These are phyloP conservation scores for Drosophila bocqueti DNA, from an alignment of 1,140 invertebrate genomes.

Conservation along the genomic window DNA sequence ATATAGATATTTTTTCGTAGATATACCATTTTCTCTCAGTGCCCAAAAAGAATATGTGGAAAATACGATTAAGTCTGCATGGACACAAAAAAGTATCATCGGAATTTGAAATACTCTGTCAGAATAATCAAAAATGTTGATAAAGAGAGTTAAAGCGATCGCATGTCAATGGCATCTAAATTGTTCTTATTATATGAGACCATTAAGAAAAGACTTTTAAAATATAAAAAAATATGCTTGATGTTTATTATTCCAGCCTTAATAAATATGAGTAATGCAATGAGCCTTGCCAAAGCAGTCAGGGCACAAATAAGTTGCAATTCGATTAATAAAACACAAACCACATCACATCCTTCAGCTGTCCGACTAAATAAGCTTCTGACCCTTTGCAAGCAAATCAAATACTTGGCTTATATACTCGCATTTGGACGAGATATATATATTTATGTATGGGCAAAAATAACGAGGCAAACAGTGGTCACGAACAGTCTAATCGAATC, in stretches of 20 bases:
- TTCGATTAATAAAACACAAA: constrained; percentile 21
- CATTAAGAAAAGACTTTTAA: background rate
- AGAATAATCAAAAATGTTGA: constrained; percentile 36
- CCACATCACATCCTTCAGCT: no score
- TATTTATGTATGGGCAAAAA: background rate
- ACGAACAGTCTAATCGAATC: constrained; percentile 41
- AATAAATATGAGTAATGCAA: background rate
- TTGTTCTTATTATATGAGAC: background rate
- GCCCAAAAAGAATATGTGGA: constrained; percentile 6
- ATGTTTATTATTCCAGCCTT: background rate
- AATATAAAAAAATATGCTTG: background rate
- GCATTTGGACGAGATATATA: background rate
- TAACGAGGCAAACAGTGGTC: constrained; percentile 15
- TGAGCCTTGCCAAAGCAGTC: background rate
- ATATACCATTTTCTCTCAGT: constrained; percentile 2
- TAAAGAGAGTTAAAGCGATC: constrained; percentile 8
- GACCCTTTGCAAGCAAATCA: constrained; percentile 31
- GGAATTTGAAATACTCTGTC: constrained; percentile 19
- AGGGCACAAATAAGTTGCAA: constrained; percentile 4
- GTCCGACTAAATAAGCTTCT: constrained; percentile 16
- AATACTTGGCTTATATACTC: constrained; percentile 1
- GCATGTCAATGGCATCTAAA: constrained; percentile 5
- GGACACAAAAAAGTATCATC: background rate
- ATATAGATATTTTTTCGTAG: no score
- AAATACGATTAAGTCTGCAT: constrained; percentile 7